These are phyloP conservation scores for Pseudoatta argentina DNA, from an alignment of 1,140 invertebrate species.

Conservation along the genomic window DNA sequence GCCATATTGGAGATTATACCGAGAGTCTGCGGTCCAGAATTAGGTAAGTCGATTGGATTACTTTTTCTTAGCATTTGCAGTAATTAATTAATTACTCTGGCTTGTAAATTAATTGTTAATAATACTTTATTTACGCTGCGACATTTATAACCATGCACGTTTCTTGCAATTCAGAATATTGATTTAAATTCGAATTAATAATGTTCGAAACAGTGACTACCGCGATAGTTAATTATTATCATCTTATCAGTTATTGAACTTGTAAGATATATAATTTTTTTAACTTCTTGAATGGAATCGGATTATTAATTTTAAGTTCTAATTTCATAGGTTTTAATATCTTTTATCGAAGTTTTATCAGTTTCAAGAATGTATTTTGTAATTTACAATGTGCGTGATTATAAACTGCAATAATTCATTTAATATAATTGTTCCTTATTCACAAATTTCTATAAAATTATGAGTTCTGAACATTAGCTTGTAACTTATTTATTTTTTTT, in stretches of 20 bases:
- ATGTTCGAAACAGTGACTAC: neutral
- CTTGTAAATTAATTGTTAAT: constrained; percentile 32
- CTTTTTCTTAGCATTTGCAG: neutral
- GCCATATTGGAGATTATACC: constrained; percentile 96
- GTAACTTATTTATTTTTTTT: neutral
- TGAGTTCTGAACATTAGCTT: neutral
- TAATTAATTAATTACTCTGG: constrained; percentile 27
- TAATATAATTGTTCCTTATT: neutral
- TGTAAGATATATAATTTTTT: constrained; percentile 9
- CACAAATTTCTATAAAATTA: neutral
- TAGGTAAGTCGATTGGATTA: constrained; percentile 89
- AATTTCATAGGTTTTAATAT: neutral
- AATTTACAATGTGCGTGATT: neutral
- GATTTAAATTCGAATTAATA: constrained; percentile 33
- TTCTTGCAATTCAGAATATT: constrained; percentile 23
- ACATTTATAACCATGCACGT: neutral
- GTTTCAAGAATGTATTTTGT: neutral
- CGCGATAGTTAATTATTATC: neutral
- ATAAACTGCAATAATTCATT: neutral
- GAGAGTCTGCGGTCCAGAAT: constrained; percentile 94
- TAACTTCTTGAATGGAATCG: neutral
- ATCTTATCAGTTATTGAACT: too few species aligned
- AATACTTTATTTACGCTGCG: constrained; percentile 19
- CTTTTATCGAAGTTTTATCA: neutral
- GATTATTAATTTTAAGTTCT: neutral